Conservation (phyloP, 30 jellyfish, hydroid and myxozoan genomes). For the Cassiopea andromeda region DNA sequence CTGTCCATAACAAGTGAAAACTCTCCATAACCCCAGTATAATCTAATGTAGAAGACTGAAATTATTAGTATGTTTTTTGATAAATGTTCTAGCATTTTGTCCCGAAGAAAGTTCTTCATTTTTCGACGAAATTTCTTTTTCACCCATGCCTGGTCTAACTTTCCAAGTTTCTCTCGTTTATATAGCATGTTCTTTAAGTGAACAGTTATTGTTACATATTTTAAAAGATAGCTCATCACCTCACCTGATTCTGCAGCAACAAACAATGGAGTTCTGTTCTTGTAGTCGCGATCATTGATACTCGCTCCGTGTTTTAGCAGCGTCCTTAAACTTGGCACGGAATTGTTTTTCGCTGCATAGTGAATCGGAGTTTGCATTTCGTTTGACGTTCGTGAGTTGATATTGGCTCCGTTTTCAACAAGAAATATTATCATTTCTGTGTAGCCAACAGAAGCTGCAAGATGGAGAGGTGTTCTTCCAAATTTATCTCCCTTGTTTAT, state of each 20-base stretch:
- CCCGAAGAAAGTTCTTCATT: too few relatives aligned
- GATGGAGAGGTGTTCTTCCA: conserved; percentile 83
- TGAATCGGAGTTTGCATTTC: conserved; percentile 86
- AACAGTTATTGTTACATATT: background rate
- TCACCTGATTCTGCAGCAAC: conserved; percentile 93
- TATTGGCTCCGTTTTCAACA: conserved; percentile 82
- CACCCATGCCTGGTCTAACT: background rate
- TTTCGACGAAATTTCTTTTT: too few relatives aligned
- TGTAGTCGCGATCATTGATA: conserved; percentile 85
- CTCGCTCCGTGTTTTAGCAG: conserved; percentile 74
- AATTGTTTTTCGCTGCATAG: conserved; percentile 81
- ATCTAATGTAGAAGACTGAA: too few relatives aligned
- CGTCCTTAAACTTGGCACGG: conserved; percentile 64
- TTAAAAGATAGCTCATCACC: background rate
- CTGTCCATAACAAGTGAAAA: too few relatives aligned
- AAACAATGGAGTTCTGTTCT: conserved; percentile 85
- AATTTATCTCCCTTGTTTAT: conserved; percentile 82
- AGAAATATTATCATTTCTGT: conserved; percentile 74
- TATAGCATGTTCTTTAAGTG: background rate
- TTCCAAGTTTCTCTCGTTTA: background rate
- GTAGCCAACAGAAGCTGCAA: conserved; percentile 87
- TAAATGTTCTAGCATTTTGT: too few relatives aligned
- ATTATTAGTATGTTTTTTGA: too few relatives aligned
- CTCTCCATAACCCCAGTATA: too few relatives aligned
- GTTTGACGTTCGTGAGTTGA: conserved; percentile 59